These are phyloP conservation scores for Parazoanthus darwini DNA, from an alignment of 92 coral and sea anemone genomes.

Conservation along the genomic window DNA sequence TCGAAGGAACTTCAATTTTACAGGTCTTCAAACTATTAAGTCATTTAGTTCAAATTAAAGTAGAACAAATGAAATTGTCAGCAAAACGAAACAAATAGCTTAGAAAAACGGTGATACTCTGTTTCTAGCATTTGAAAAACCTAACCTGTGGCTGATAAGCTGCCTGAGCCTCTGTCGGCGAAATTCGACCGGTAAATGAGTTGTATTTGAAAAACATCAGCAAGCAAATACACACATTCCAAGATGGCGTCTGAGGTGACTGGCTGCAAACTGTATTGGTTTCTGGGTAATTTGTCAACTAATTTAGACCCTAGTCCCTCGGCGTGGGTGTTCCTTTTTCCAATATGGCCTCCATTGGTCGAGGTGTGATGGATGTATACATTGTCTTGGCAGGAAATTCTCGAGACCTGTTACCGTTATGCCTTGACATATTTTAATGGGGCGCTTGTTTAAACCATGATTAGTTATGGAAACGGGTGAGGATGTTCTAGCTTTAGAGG, in stretches of 20 bases:
- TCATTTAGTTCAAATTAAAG: too few relatives aligned
- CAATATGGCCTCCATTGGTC: constrained; percentile 75
- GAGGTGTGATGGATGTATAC: constrained; percentile 37
- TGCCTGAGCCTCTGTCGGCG: constrained; percentile 81
- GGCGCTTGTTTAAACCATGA: constrained; percentile 69
- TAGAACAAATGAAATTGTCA: too few relatives aligned
- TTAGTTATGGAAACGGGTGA: constrained; percentile 88
- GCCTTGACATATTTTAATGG: constrained; percentile 5
- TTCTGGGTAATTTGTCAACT: constrained; percentile 2
- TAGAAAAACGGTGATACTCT: not conserved
- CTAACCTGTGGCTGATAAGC: constrained; percentile 97
- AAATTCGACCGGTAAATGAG: constrained; percentile 81
- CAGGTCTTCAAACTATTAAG: too few relatives aligned
- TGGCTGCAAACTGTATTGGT: not conserved
- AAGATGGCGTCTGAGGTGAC: constrained; percentile 58
- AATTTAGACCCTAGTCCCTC: constrained; percentile 64
- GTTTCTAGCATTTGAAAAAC: not conserved
- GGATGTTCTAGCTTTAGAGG: constrained; percentile 84
- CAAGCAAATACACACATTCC: constrained; percentile 21
- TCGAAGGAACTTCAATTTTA: too few relatives aligned
- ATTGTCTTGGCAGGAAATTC: constrained; percentile 14
- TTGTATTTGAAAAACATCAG: constrained; percentile 94
- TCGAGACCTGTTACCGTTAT: constrained; percentile 23
- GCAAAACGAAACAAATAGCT: not conserved
- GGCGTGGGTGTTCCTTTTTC: constrained; percentile 52